These are phyloP conservation scores for Volucella zonaria DNA, from an alignment of 2,888 invertebrate genomes.

Conservation along the genomic window DNA sequence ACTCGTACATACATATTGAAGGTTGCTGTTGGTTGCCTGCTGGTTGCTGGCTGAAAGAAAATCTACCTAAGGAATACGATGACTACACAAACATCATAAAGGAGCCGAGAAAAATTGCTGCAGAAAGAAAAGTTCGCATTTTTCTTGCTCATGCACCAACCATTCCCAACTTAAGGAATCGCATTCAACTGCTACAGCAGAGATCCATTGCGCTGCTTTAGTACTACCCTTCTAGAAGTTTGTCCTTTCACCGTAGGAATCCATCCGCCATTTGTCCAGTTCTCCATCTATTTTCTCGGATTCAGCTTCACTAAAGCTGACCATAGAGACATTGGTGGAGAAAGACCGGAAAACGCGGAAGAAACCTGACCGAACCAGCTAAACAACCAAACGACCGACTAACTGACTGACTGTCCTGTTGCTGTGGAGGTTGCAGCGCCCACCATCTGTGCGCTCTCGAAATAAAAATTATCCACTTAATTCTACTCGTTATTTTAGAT, in stretches of 20 bases:
- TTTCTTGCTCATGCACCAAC: constrained; percentile 44
- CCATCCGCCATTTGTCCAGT: constrained; percentile 55
- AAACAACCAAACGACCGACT: constrained; percentile 29
- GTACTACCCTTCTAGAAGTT: constrained; percentile 55
- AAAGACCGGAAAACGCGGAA: constrained; percentile 20
- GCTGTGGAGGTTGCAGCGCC: constrained; percentile 13
- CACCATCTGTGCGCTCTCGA: constrained; percentile 71
- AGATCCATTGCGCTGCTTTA: constrained; percentile 55
- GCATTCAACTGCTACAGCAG: constrained; percentile 57
- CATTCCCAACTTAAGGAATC: constrained; percentile 24
- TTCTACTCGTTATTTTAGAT: constrained; percentile 75
- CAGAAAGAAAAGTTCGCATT: constrained; percentile 71
- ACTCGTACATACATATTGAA: too few species aligned
- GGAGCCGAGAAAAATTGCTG: constrained; percentile 54
- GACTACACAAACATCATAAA: constrained; percentile 72
- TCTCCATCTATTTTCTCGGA: constrained; percentile 56
- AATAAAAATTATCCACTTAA: constrained; percentile 76
- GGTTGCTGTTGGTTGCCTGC: too few species aligned
- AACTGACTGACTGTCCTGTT: constrained; percentile 8
- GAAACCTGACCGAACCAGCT: constrained; percentile 20
- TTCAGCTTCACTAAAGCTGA: constrained; percentile 57
- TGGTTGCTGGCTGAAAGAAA: constrained; percentile 39
- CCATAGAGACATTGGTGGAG: constrained; percentile 33
- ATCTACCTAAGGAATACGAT: constrained; percentile 55
- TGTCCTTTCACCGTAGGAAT: constrained; percentile 67